These are phyloP conservation scores for Jacana jacana DNA, from an alignment of 2,113 vertebrate genomes.

Conservation along the genomic window DNA sequence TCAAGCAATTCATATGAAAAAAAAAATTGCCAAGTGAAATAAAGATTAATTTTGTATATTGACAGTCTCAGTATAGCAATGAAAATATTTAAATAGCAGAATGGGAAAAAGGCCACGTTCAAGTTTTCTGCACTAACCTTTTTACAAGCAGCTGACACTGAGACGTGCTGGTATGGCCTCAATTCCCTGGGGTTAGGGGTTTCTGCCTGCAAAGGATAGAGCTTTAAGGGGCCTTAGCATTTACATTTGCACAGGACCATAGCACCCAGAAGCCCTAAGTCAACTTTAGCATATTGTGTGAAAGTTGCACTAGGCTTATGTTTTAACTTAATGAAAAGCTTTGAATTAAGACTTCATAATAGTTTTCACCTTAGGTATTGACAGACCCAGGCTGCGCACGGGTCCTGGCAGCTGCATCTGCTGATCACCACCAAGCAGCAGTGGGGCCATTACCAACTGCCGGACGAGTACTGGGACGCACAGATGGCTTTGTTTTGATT, in stretches of 20 bases:
- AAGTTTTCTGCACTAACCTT: neutral
- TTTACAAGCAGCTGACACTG: neutral
- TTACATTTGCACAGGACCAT: neutral
- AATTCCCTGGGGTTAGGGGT: neutral
- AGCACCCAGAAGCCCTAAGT: neutral
- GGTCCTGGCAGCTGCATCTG: too few relatives aligned
- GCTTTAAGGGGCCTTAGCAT: neutral
- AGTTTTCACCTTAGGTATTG: neutral
- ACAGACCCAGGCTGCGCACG: too few relatives aligned
- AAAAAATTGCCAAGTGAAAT: neutral
- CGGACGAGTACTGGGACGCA: too few relatives aligned
- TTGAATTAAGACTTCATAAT: too few relatives aligned
- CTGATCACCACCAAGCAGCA: too few relatives aligned
- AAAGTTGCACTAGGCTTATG: neutral
- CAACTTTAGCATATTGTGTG: neutral
- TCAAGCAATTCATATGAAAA: neutral
- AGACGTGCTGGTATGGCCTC: neutral
- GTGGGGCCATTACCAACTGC: too few relatives aligned
- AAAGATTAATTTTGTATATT: neutral
- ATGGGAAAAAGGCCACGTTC: neutral
- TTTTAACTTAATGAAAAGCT: neutral
- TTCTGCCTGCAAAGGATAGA: neutral
- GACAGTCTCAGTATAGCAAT: neutral
- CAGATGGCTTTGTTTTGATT: too few relatives aligned
- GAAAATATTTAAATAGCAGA: neutral